phyloP scores from a whole-genome alignment of 2,888 invertebrate genomes.

The Drosophila mercatorum region DNA sequence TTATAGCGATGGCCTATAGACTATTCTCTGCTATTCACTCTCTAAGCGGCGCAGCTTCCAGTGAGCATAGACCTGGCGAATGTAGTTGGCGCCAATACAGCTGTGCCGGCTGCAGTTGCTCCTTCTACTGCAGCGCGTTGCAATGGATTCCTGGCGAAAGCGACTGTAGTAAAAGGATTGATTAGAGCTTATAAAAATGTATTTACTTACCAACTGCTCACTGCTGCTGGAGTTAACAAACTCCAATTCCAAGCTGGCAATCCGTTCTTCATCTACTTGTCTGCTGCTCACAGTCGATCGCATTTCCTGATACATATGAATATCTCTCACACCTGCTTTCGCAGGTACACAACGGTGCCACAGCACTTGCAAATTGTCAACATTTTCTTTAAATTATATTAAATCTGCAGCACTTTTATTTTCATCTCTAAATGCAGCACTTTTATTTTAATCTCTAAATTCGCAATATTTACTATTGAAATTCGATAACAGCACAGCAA shows the following conservation, averaged over 20 bases:
- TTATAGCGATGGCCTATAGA: too few relatives aligned
- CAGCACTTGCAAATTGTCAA: background rate
- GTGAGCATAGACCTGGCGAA: too few relatives aligned
- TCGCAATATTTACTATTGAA: background rate
- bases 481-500: constrained; percentile 9
- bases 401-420: background rate
- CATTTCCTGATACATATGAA: too few relatives aligned
- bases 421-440: background rate
- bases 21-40: too few relatives aligned
- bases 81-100: background rate
- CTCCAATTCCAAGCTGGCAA: background rate
- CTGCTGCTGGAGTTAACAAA: background rate
- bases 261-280: background rate
- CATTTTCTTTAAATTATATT: background rate
- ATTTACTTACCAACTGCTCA: constrained; percentile 3
- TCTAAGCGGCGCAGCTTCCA: too few relatives aligned
- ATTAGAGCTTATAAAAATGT: background rate
- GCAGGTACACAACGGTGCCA: background rate
- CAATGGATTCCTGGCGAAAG: background rate
- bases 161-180: background rate
- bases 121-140: too few relatives aligned
- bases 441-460: background rate
- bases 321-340: background rate
- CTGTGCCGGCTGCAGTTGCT: background rate
- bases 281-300: too few relatives aligned